Conservation (phyloP, 1,140 invertebrate species). For the Acyrthosiphon pisum region DNA sequence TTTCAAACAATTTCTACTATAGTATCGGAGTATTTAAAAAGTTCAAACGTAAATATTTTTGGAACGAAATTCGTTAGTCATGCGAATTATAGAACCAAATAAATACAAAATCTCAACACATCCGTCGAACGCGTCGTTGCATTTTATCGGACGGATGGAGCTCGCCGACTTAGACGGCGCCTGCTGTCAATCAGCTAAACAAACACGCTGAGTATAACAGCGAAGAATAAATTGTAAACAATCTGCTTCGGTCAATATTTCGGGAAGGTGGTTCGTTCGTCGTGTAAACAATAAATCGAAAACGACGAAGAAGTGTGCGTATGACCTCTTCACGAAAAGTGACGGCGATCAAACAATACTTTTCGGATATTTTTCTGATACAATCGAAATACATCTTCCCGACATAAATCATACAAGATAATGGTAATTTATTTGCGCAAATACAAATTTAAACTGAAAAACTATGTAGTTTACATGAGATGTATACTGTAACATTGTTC, state of each 20-base stretch:
- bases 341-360: neutral
- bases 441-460: neutral
- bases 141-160: neutral
- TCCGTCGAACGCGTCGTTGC: neutral
- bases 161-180: neutral
- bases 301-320: neutral
- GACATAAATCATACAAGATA: neutral
- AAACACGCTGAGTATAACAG: neutral
- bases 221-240: neutral
- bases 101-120: neutral
- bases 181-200: constrained; percentile 12
- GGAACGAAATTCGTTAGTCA: neutral
- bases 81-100: neutral
- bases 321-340: neutral
- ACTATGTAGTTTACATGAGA: neutral
- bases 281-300: constrained; percentile 31
- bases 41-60: neutral
- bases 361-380: neutral
- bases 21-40: neutral
- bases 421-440: neutral
- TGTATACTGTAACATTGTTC: neutral
- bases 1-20: neutral
- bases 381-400: neutral
- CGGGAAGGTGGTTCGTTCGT: neutral
- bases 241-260: neutral